Conservation (phyloP, 2,797 vertebrate species). For the Molothrus aeneus region DNA sequence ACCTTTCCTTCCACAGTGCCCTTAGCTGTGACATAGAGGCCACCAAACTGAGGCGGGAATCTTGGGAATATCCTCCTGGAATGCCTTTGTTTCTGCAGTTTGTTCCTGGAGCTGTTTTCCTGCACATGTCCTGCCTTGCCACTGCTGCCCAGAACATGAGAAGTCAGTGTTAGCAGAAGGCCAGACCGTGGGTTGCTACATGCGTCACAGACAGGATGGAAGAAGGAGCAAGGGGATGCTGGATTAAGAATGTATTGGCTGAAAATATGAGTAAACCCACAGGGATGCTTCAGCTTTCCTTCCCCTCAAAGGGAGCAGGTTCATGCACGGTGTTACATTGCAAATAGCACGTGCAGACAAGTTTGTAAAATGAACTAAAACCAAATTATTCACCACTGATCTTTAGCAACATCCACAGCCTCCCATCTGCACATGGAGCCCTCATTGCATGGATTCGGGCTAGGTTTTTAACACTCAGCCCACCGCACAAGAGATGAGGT, state of each 20-base stretch:
- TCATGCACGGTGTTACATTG: background rate
- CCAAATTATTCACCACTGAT: background rate
- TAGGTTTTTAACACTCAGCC: background rate
- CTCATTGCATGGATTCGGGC: background rate
- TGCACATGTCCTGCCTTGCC: accelerated
- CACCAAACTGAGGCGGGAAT: background rate
- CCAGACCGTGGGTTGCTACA: accelerated
- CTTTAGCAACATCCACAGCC: background rate
- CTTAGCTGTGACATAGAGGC: background rate
- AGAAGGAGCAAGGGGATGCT: background rate
- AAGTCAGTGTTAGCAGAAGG: background rate
- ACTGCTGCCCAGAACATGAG: background rate
- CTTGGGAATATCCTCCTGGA: accelerated
- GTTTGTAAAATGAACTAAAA: background rate
- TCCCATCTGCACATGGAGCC: background rate
- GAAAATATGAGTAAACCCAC: accelerated
- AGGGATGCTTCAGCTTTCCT: background rate
- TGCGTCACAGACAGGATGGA: background rate
- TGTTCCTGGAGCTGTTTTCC: background rate
- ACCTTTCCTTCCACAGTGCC: background rate
- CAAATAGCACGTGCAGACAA: accelerated
- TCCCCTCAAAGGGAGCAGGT: background rate
- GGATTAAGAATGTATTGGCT: background rate
- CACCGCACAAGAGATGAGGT: background rate
- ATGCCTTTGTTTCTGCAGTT: background rate